Conservation (phyloP, 2,113 vertebrate genomes). For the Melanerpes aurifrons region DNA sequence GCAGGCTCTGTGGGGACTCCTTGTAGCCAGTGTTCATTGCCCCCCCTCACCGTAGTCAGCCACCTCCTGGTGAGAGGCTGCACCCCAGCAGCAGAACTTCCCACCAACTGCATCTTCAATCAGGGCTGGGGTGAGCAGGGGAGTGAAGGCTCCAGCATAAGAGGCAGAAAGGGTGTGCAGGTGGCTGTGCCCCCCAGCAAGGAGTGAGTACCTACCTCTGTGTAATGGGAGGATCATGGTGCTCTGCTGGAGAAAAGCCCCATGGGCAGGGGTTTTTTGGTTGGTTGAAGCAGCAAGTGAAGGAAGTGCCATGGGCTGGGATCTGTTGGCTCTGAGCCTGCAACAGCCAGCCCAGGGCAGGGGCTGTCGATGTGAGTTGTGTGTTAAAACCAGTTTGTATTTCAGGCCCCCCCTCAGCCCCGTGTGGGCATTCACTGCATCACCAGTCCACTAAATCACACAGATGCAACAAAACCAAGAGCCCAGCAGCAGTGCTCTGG, state of each 20-base stretch:
- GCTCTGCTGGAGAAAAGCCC: not conserved
- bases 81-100: not conserved
- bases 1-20: not conserved
- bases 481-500: not conserved
- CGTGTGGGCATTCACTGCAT: not conserved
- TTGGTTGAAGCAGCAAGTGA: not conserved
- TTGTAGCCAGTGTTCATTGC: not conserved
- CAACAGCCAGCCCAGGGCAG: fast-evolving
- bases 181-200: fast-evolving
- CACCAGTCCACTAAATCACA: not conserved
- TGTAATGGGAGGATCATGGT: fast-evolving
- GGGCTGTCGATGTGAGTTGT: fast-evolving
- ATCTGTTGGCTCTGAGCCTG: not conserved
- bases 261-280: fast-evolving
- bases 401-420: not conserved
- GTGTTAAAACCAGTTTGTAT: not conserved
- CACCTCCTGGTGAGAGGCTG: not conserved
- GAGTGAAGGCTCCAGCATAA: not conserved
- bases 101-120: fast-evolving
- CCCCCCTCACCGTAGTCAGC: not conserved
- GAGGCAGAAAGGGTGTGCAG: fast-evolving
- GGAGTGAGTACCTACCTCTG: not conserved
- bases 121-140: fast-evolving
- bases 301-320: fast-evolving
- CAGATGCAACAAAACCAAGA: not conserved